Conservation (phyloP, 2,797 vertebrate genomes). For the Oophaga sylvatica region DNA sequence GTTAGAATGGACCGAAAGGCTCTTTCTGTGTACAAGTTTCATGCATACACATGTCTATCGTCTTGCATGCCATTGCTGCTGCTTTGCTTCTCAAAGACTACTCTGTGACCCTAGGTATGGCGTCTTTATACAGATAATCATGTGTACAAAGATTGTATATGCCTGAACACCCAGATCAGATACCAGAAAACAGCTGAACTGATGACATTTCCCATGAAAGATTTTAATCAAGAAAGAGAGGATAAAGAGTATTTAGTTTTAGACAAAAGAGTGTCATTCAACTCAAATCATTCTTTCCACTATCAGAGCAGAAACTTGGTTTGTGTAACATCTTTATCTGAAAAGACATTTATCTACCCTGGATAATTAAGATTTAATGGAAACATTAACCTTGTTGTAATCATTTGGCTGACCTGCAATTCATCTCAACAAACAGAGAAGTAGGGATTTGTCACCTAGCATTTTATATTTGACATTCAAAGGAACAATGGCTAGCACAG, state of each 20-base stretch:
- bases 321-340: not conserved
- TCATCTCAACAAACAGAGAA: not conserved
- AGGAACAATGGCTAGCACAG: not conserved
- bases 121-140: not conserved
- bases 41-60: not conserved
- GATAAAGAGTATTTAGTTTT: not conserved
- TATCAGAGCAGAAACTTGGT: slow-evolving; percentile 12
- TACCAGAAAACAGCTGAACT: not conserved
- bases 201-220: not conserved
- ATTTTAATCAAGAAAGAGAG: not conserved
- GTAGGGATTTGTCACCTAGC: not conserved
- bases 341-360: not conserved
- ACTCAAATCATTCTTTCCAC: not conserved
- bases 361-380: not conserved
- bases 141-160: not conserved
- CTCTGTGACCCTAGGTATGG: not conserved
- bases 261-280: not conserved
- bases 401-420: not conserved
- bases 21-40: not conserved
- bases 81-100: not conserved
- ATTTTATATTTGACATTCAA: not conserved
- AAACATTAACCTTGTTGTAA: not conserved
- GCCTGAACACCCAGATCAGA: not conserved
- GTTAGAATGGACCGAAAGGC: not conserved
- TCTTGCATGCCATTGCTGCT: not conserved